Conservation (phyloP, 2,888 invertebrate genomes). For the Nymphalis urticae region DNA sequence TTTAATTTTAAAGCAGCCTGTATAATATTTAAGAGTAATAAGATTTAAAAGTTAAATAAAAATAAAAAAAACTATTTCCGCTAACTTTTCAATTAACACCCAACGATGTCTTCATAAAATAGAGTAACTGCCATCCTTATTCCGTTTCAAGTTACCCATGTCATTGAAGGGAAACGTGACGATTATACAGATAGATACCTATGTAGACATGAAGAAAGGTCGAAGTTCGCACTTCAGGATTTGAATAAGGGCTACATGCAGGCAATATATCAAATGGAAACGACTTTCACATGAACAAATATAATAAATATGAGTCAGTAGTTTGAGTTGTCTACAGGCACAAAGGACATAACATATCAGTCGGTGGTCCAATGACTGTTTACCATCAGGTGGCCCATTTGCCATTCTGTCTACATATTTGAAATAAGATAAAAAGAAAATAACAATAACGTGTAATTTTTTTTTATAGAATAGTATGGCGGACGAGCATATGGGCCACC, state of each 20-base stretch:
- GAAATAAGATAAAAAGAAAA: too few species aligned
- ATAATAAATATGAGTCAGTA: not conserved
- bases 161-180: not conserved
- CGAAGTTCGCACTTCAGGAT: not conserved
- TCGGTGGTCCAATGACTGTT: too few species aligned
- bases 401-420: too few species aligned
- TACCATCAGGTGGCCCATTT: too few species aligned
- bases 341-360: too few species aligned
- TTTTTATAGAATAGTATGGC: too few species aligned
- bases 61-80: not conserved
- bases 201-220: not conserved
- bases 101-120: not conserved
- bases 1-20: too few species aligned
- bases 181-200: not conserved
- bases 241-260: not conserved
- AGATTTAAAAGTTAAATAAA: too few species aligned
- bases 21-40: too few species aligned
- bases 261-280: not conserved
- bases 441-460: too few species aligned
- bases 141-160: not conserved
- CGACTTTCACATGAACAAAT: not conserved
- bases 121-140: not conserved
- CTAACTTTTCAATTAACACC: not conserved
- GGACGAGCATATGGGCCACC: too few species aligned
- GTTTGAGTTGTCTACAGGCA: too few species aligned